A percentile compares a stretch with the other conserved stretches of the same genome.
Conservation (phyloP, 2,113 vertebrate genomes). For the Gobio gobio region DNA sequence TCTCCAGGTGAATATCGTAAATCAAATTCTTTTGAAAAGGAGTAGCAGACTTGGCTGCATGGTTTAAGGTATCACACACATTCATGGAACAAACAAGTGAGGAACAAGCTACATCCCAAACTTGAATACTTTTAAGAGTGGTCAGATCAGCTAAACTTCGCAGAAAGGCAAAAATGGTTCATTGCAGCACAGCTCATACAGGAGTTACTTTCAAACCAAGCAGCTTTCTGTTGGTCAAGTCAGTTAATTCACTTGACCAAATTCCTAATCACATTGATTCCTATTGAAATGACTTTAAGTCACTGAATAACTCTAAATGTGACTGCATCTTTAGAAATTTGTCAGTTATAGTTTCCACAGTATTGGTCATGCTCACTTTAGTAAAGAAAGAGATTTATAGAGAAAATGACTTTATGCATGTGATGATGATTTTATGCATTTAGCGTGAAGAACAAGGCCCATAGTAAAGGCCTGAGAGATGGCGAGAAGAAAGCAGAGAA, state of each 20-base stretch:
- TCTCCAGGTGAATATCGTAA: neutral
- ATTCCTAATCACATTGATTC: neutral
- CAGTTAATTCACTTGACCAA: neutral
- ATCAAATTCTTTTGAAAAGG: neutral
- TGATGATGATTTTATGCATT: no score
- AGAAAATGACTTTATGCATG: neutral
- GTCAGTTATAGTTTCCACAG: neutral
- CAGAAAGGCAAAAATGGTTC: neutral
- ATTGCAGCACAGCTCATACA: neutral
- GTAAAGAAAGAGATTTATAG: neutral
- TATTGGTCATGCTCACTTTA: neutral
- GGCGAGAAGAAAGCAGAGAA: neutral
- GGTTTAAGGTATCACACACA: neutral
- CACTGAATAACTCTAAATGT: neutral
- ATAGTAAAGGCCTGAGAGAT: neutral
- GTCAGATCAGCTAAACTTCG: neutral
- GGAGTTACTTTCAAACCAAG: neutral
- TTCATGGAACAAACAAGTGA: neutral
- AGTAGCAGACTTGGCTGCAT: neutral
- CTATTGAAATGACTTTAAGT: neutral
- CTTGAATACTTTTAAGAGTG: neutral
- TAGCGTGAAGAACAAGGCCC: neutral
- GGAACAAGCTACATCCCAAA: neutral
- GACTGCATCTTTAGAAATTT: neutral
- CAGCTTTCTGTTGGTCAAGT: neutral